Evolutionary conservation across 2,797 vertebrate genomes (phyloP).

Genomic region (Harpagifer antarcticus): DNA sequence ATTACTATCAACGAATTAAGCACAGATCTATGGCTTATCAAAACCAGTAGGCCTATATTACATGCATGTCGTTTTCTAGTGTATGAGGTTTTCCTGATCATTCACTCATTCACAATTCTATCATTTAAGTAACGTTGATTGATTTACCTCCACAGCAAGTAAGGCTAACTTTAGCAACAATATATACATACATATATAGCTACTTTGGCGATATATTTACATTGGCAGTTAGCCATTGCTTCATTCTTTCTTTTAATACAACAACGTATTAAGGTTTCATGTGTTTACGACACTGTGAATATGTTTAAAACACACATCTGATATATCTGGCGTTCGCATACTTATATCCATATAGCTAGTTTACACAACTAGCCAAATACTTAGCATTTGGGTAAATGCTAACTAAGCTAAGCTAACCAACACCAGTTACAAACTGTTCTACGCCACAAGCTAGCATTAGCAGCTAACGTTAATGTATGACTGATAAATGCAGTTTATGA

Average conservation of each 20-base stretch:
- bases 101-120: too few relatives aligned
- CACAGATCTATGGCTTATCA: neutral
- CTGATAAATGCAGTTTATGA: neutral
- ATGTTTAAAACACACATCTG: neutral
- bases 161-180: neutral
- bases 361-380: neutral
- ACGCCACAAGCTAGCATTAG: neutral
- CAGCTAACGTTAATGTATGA: neutral
- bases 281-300: neutral
- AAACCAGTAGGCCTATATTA: neutral
- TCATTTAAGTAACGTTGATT: too few relatives aligned
- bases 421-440: neutral
- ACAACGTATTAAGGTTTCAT: neutral
- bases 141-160: neutral
- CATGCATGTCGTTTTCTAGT: neutral
- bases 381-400: neutral
- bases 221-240: neutral
- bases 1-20: neutral
- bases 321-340: accelerated
- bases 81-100: neutral
- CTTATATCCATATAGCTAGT: neutral
- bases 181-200: too few relatives aligned
- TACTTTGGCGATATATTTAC: neutral
- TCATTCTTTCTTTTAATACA: neutral
- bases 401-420: constrained; percentile 30